A percentile compares a stretch with the other conserved stretches of the same genome.
Evolutionary conservation across 2,797 vertebrate species (phyloP).

Genomic region (Liparis tanakae): DNA sequence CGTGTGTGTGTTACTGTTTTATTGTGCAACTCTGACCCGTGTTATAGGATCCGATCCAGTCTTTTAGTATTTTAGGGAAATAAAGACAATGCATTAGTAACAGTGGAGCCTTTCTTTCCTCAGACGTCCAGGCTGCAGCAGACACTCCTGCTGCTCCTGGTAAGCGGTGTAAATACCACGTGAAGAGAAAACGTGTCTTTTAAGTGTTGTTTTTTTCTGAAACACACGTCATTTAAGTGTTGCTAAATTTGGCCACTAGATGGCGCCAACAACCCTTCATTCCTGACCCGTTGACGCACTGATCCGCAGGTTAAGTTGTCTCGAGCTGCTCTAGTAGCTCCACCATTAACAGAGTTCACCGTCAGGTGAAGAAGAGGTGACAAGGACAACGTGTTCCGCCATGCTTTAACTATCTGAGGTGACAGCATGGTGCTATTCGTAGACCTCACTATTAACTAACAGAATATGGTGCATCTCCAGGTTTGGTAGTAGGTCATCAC

Average conservation of each 20-base stretch:
- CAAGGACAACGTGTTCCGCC: not conserved
- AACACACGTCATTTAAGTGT: not conserved
- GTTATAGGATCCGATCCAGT: not conserved
- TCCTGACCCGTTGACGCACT: not conserved
- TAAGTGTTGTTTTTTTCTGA: not conserved
- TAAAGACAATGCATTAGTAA: not conserved
- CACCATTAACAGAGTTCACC: slow-evolving; percentile 15
- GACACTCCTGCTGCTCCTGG: not conserved
- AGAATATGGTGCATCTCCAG: not conserved
- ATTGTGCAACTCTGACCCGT: not conserved
- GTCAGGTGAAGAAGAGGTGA: slow-evolving; percentile 14
- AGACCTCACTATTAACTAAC: not conserved
- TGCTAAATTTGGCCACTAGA: slow-evolving; percentile 54
- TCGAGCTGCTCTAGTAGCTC: not conserved
- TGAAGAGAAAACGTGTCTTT: not conserved
- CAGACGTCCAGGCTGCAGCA: not conserved
- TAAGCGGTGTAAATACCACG: not conserved
- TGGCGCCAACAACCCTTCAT: slow-evolving; percentile 50
- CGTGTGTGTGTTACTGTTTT: too few relatives aligned
- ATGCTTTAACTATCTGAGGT: not conserved
- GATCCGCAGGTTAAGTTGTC: slow-evolving; percentile 8
- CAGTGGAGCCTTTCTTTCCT: not conserved
- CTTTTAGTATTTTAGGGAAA: not conserved
- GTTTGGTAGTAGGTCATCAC: slow-evolving; percentile 7
- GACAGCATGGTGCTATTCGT: not conserved